A percentile compares a stretch with the other conserved stretches of the same genome.
These are phyloP conservation scores for Meriones unguiculatus DNA, from an alignment of 2,113 vertebrate genomes.

Conservation along the genomic window DNA sequence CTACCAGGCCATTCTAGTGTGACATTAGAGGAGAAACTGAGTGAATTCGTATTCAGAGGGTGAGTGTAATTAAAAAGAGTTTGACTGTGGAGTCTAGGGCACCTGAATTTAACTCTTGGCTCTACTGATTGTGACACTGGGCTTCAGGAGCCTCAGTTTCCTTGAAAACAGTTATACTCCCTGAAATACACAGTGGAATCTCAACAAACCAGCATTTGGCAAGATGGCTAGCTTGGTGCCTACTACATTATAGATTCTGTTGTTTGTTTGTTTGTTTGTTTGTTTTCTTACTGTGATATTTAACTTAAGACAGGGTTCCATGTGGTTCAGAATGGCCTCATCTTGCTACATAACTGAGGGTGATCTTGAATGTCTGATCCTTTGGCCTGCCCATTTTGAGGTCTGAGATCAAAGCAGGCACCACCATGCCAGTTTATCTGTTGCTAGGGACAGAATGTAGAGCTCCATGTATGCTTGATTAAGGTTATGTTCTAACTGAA, in stretches of 20 bases:
- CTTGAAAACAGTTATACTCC: background rate
- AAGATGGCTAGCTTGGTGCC: background rate
- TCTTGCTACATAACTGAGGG: too few relatives aligned
- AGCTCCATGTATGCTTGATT: background rate
- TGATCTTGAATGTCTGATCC: background rate
- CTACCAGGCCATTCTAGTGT: background rate
- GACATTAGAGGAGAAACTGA: conserved; percentile 23
- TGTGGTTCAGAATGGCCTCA: background rate
- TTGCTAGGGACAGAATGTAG: background rate
- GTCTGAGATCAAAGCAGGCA: background rate
- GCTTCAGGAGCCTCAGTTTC: background rate
- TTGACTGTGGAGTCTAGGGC: background rate
- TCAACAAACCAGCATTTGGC: background rate
- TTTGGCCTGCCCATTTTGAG: too few relatives aligned
- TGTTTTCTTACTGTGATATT: background rate
- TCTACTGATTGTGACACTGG: background rate
- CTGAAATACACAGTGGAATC: background rate
- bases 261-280: background rate
- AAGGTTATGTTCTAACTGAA: background rate
- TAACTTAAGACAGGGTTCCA: background rate
- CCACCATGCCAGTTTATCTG: too few relatives aligned
- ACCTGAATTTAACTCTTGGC: background rate
- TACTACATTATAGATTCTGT: background rate
- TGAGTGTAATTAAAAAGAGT: background rate
- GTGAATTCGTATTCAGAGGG: background rate